Evolutionary conservation across 2,797 vertebrate genomes (phyloP).

Genomic region (Pseudochromis fuscus): DNA sequence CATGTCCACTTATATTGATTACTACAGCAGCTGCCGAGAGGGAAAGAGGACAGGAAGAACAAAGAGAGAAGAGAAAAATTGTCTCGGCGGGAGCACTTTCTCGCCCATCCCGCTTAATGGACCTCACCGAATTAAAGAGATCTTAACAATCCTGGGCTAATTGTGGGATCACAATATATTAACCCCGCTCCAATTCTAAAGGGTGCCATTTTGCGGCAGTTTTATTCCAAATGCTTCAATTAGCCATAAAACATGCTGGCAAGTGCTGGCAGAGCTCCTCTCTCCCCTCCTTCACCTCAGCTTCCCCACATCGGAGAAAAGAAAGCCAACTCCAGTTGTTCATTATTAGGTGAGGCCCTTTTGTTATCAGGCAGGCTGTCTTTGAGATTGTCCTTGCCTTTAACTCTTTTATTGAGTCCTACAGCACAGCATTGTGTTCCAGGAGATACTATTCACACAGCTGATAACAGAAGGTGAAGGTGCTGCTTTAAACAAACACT

Average conservation of each 20-base stretch:
- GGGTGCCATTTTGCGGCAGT: slow-evolving; percentile 85
- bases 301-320: slow-evolving; percentile 58
- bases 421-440: slow-evolving; percentile 81
- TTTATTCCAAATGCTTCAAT: slow-evolving; percentile 89
- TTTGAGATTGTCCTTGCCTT: slow-evolving; percentile 86
- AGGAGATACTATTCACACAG: slow-evolving; percentile 87
- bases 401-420: slow-evolving; percentile 86
- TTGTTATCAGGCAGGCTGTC: slow-evolving; percentile 82
- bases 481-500: slow-evolving; percentile 76
- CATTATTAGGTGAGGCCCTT: slow-evolving; percentile 86
- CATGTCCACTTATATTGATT: slow-evolving; percentile 78
- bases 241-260: slow-evolving; percentile 87
- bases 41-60: slow-evolving; percentile 65
- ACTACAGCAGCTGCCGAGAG: slow-evolving; percentile 73
- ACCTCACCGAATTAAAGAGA: slow-evolving; percentile 92
- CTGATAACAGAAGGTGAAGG: slow-evolving; percentile 82
- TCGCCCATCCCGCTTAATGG: slow-evolving; percentile 87
- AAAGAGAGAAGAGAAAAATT: slow-evolving; percentile 73
- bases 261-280: slow-evolving; percentile 72
- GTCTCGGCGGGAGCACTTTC: slow-evolving; percentile 77
- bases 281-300: slow-evolving; percentile 44
- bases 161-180: slow-evolving; percentile 92
- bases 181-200: slow-evolving; percentile 85
- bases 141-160: slow-evolving; percentile 89
- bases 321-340: slow-evolving; percentile 79